A percentile compares a stretch with the other conserved stretches of the same genome.
These are phyloP conservation scores for Procambarus virginalis DNA, from an alignment of 1,140 invertebrate species.

Conservation along the genomic window DNA sequence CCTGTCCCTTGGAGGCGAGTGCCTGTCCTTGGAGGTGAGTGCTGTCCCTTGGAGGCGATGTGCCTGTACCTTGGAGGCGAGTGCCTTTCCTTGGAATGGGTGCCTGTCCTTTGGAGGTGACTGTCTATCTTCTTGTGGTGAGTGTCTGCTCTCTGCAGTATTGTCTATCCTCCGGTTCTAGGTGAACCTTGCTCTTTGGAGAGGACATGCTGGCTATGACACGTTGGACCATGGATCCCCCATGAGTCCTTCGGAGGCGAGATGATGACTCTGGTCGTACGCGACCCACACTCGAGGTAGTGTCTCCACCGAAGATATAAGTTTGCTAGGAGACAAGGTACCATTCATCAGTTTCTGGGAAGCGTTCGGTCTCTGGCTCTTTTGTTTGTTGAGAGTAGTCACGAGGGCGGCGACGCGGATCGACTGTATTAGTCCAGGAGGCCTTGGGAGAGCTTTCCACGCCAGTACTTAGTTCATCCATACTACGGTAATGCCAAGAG, in stretches of 20 bases:
- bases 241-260: constrained; percentile 34
- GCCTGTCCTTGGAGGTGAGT: no score
- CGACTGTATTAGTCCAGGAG: constrained; percentile 69
- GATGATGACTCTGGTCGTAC: constrained; percentile 21
- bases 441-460: constrained; percentile 30
- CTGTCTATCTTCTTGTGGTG: no score
- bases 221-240: constrained; percentile 63
- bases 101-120: no score
- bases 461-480: constrained; percentile 58
- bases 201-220: constrained; percentile 45
- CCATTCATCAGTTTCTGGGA: constrained; percentile 66
- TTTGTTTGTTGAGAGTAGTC: constrained; percentile 36
- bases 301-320: constrained; percentile 61
- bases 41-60: no score
- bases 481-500: constrained; percentile 65
- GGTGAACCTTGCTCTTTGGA: constrained; percentile 19
- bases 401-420: constrained; percentile 60
- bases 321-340: constrained; percentile 63
- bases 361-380: constrained; percentile 64
- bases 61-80: no score
- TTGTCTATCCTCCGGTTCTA: constrained; percentile 30
- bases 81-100: no score
- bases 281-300: constrained; percentile 18
- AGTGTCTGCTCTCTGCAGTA: background rate
- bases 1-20: no score